A percentile compares a stretch with the other conserved stretches of the same genome.
Evolutionary conservation across 2,888 invertebrate genomes (phyloP).

Genomic region (Pachymerium ferrugineum): DNA sequence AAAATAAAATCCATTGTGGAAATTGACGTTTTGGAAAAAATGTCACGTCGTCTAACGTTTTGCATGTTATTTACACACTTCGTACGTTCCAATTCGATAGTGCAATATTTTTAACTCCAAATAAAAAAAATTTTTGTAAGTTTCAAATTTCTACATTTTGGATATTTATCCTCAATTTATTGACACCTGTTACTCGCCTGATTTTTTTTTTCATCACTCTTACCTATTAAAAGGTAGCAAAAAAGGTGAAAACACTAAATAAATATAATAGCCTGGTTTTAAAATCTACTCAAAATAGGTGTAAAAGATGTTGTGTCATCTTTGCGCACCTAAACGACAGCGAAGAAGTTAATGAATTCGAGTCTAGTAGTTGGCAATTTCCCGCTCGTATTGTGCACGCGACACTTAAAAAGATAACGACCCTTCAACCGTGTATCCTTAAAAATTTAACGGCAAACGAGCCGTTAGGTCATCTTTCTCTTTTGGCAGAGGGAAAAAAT

Average conservation of each 20-base stretch:
- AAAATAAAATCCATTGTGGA: conserved; percentile 2
- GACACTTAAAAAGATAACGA: conserved; percentile 18
- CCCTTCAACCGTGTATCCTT: not conserved
- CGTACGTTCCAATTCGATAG: no score
- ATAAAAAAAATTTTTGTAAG: no score
- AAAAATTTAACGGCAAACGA: conserved; percentile 18
- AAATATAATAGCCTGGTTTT: not conserved
- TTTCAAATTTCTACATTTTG: no score
- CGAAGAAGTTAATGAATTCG: not conserved
- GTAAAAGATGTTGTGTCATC: not conserved
- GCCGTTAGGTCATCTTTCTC: conserved; percentile 27
- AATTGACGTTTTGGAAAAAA: no score
- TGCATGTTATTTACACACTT: no score
- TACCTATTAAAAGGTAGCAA: no score
- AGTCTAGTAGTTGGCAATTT: conserved; percentile 11
- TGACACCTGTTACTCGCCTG: no score
- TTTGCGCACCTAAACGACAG: not conserved
- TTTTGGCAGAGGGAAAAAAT: conserved; percentile 10
- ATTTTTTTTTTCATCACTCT: no score
- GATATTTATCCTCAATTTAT: no score
- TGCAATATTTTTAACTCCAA: no score
- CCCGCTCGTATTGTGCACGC: conserved; percentile 7
- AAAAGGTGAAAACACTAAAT: no score
- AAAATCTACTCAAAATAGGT: conserved; percentile 24
- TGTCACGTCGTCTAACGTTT: no score